phyloP scores from a whole-genome alignment of 2,113 vertebrate species.

The Phodopus roborovskii region DNA sequence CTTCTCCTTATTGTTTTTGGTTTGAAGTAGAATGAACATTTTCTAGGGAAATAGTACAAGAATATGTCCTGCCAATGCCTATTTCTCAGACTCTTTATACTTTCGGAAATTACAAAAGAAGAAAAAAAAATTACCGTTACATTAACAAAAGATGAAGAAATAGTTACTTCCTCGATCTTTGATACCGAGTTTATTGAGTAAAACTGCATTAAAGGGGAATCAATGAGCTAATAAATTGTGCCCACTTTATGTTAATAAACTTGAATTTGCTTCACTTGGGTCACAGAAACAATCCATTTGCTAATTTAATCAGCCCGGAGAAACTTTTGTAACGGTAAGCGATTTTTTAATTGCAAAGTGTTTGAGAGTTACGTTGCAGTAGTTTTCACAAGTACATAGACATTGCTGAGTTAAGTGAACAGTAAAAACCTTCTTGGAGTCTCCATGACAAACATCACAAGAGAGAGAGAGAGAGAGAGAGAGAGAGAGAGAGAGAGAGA shows the following conservation, averaged over 20 bases:
- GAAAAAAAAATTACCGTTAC: background rate
- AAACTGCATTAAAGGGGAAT: conserved; percentile 43
- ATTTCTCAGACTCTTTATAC: background rate
- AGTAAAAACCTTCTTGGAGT: background rate
- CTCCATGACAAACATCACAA: conserved; percentile 13
- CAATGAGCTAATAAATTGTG: conserved; percentile 25
- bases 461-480: background rate
- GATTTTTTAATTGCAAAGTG: conserved; percentile 7
- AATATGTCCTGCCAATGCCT: background rate
- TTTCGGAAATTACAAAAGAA: conserved; percentile 53
- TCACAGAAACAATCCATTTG: conserved; percentile 15
- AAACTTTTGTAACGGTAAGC: conserved; percentile 23
- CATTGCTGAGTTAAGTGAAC: background rate
- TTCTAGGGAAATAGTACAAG: conserved; percentile 30
- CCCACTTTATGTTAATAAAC: conserved; percentile 29
- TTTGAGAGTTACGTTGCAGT: conserved; percentile 1
- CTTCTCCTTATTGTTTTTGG: background rate
- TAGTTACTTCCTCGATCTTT: conserved; percentile 24
- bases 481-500: background rate
- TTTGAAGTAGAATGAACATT: conserved; percentile 32
- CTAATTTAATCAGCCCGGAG: conserved; percentile 48
- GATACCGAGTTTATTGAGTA: conserved; percentile 8
- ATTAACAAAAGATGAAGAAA: background rate
- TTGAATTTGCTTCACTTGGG: background rate
- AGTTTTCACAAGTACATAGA: conserved; percentile 32